These are phyloP conservation scores for Danaus plexippus DNA, from an alignment of 1,140 invertebrate species.

Conservation along the genomic window DNA sequence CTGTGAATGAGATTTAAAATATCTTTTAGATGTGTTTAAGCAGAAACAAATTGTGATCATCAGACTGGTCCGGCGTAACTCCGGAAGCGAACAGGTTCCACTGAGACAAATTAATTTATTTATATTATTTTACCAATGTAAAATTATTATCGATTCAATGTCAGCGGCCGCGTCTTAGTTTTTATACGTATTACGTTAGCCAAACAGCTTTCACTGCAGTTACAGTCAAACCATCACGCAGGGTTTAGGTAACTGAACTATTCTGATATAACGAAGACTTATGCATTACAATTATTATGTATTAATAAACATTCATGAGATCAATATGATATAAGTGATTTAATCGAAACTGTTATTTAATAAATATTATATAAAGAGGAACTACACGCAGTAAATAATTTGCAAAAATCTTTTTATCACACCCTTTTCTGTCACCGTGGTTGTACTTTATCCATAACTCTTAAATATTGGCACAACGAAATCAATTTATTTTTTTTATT, in stretches of 20 bases:
- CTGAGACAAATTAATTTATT: slow-evolving; percentile 55
- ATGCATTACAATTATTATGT: no score
- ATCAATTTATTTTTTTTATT: no score
- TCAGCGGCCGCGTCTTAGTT: slow-evolving; percentile 28
- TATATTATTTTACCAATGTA: slow-evolving; percentile 54
- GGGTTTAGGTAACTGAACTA: slow-evolving; percentile 53
- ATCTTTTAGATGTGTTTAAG: slow-evolving; percentile 32
- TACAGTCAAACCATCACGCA: slow-evolving; percentile 52
- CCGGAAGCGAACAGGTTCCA: slow-evolving; percentile 63
- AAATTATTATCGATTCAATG: slow-evolving; percentile 33
- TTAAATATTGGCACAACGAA: not conserved
- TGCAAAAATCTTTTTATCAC: no score
- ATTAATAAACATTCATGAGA: slow-evolving; percentile 18
- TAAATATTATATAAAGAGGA: not conserved
- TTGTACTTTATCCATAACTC: slow-evolving; percentile 1
- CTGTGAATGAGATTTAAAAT: slow-evolving; percentile 26
- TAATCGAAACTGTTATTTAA: slow-evolving; percentile 8
- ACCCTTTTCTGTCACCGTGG: not conserved
- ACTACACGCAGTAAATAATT: no score
- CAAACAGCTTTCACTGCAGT: slow-evolving; percentile 63
- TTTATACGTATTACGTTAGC: slow-evolving; percentile 45
- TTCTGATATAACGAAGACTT: slow-evolving; percentile 18
- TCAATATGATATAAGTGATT: slow-evolving; percentile 25
- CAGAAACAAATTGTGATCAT: slow-evolving; percentile 41
- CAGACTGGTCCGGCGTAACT: slow-evolving; percentile 56